phyloP scores from a whole-genome alignment of 2,113 vertebrate genomes.

The Origma solitaria region DNA sequence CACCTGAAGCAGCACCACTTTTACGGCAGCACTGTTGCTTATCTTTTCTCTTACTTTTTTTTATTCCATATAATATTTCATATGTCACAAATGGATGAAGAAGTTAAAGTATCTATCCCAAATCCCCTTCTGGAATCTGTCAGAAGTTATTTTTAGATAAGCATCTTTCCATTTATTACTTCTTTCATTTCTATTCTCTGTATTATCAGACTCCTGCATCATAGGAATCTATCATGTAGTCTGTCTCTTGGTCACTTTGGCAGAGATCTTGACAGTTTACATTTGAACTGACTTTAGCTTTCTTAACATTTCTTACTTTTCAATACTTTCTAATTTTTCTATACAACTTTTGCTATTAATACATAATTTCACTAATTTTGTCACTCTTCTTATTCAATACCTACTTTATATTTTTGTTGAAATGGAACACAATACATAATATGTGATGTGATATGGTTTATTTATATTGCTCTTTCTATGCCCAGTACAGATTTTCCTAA shows the following conservation, averaged over 20 bases:
- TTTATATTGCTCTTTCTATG: background rate
- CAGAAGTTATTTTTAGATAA: background rate
- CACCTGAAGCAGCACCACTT: background rate
- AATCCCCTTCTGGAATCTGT: background rate
- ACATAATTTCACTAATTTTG: background rate
- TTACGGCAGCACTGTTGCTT: background rate
- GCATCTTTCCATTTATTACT: background rate
- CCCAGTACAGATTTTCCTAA: background rate
- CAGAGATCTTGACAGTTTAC: background rate
- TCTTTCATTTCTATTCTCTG: background rate
- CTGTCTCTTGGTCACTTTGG: background rate
- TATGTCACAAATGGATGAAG: background rate
- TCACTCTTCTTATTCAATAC: background rate
- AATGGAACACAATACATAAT: background rate
- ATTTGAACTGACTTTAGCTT: background rate
- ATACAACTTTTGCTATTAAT: background rate
- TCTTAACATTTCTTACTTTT: background rate
- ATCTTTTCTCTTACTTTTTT: background rate
- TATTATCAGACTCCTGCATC: background rate
- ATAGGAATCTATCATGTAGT: background rate
- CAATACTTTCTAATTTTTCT: background rate
- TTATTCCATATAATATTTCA: background rate
- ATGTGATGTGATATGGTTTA: fast-evolving
- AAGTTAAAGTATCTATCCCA: background rate
- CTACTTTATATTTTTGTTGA: background rate